Percentiles rank a stretch among this genome's conserved stretches.
These are phyloP conservation scores for Xestia xanthographa DNA, from an alignment of 2,888 invertebrate genomes.

Conservation along the genomic window DNA sequence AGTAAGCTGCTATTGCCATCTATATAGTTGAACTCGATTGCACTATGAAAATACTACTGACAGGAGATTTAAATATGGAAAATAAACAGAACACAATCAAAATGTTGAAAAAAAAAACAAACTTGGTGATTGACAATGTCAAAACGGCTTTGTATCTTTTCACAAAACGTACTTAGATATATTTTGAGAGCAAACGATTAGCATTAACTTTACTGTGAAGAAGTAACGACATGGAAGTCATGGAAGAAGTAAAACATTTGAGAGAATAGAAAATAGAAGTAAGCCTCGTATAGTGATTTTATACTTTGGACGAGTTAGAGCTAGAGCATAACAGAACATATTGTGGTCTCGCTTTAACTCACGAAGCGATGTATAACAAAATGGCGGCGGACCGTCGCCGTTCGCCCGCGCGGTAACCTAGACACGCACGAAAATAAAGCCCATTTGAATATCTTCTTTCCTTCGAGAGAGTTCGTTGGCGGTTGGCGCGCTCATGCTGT, in stretches of 20 bases:
- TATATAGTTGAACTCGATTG: background rate
- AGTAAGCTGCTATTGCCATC: background rate
- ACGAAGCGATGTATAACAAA: slow-evolving; percentile 77
- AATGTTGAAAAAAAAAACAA: slow-evolving; percentile 37
- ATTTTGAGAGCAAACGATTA: slow-evolving; percentile 10
- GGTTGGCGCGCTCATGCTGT: slow-evolving; percentile 54
- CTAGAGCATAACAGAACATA: slow-evolving; percentile 41
- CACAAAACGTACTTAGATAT: background rate
- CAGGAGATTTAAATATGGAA: slow-evolving; percentile 51
- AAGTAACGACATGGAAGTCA: slow-evolving; percentile 8
- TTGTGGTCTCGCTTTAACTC: slow-evolving; percentile 77
- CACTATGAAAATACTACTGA: slow-evolving; percentile 10
- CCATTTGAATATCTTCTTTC: slow-evolving; percentile 74
- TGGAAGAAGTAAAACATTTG: slow-evolving; percentile 41
- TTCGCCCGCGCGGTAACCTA: slow-evolving; percentile 38
- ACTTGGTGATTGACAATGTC: slow-evolving; percentile 26
- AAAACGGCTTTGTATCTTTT: slow-evolving; percentile 18
- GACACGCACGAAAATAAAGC: slow-evolving; percentile 39
- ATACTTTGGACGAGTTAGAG: slow-evolving; percentile 25
- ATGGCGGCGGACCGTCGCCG: slow-evolving; percentile 78
- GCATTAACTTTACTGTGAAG: background rate
- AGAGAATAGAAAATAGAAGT: slow-evolving; percentile 23
- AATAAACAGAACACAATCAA: slow-evolving; percentile 55
- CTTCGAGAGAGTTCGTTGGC: slow-evolving; percentile 73
- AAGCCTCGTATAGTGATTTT: slow-evolving; percentile 30